A percentile compares a stretch with the other conserved stretches of the same genome.
Conservation (phyloP, 1,140 invertebrate species). For the Eueides isabella region DNA sequence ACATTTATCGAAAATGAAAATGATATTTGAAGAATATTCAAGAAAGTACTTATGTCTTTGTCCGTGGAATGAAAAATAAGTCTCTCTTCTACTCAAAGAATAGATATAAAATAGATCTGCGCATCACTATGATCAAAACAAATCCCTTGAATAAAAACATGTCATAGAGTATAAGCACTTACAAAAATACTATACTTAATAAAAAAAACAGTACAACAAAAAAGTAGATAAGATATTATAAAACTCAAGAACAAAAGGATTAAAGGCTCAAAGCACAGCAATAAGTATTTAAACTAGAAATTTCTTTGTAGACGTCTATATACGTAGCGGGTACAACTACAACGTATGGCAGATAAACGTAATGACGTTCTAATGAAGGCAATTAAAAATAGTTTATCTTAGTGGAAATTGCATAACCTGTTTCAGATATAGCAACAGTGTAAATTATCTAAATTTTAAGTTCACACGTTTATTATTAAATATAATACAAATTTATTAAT, state of each 20-base stretch:
- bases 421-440: neutral
- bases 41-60: neutral
- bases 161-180: neutral
- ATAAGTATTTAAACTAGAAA: neutral
- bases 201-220: neutral
- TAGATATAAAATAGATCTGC: neutral
- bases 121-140: neutral
- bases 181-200: too few species aligned
- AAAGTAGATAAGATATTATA: neutral
- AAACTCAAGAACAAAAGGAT: neutral
- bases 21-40: neutral
- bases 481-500: too few species aligned
- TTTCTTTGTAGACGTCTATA: neutral
- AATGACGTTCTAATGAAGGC: conserved; percentile 13
- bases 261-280: neutral
- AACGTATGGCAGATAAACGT: conserved; percentile 2
- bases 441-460: neutral
- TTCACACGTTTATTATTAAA: neutral
- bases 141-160: neutral
- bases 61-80: neutral
- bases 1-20: neutral
- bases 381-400: neutral
- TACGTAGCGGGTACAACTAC: neutral
- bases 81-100: neutral
- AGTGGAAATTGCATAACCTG: conserved; percentile 7